Evolutionary conservation across 2,113 vertebrate species (phyloP), one percentile per base, ranked within the genome.

Genomic region (Burhinus bistriatus): DNA sequence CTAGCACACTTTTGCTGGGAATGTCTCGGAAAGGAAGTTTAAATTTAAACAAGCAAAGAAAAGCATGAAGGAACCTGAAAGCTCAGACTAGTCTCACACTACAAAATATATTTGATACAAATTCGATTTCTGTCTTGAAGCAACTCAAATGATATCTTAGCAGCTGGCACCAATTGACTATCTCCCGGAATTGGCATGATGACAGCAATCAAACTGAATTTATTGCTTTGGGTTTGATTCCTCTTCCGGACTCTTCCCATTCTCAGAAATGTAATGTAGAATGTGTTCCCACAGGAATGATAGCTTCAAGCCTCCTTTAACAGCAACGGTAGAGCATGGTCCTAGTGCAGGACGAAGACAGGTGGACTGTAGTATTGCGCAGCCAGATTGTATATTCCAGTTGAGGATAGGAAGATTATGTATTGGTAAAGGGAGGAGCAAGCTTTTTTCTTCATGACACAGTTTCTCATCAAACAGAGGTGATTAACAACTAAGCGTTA

Each of bases 191-290:
- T 36, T 96, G 97, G 96, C 96, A 95, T 58, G 84, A 88, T 96
- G 96, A 97, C 97, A 96, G 95, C 95, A 97, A 92, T 95, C 94
- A 95, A 96, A 96, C 69, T 78, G 93, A 96, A 94, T 96, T 95
- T 95, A 96, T 94, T 97, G 89, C 93, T 87, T 87, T 91, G 91
- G 73, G 91, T 94, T 96, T 96, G 94, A 96, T 95, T 91, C 93
- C 49, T 95, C 81, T 96, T 96, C 94, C 52, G 58, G 91, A 68
- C 91, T 95, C 91, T 93, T 96, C 92, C 87, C 87, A 29, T 97
- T 97, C 91, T 97, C 84, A 97, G 96, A 97, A 96, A 93, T 87
- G 93, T 88, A 88, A 95, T 94, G 87, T 83, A 90, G 91, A 92
- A 47, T 86, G 68, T 27, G 36, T 90, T 95, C 94, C 94, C 83